Evolutionary conservation across 2,113 vertebrate genomes (phyloP).

Genomic region (Alosa alosa): DNA sequence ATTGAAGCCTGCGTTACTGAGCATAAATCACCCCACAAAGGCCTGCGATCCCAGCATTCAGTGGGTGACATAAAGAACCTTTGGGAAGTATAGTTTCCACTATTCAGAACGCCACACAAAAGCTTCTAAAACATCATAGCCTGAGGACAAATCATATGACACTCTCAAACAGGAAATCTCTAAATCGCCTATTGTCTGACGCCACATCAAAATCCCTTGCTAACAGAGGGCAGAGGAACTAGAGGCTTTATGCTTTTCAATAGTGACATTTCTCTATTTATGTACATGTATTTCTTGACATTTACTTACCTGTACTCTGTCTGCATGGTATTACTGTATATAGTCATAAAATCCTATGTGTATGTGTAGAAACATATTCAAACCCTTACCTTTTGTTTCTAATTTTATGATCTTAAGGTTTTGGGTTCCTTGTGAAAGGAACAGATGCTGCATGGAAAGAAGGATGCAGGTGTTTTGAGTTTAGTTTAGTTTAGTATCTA

Average conservation of each 20-base stretch:
- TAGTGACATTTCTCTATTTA: neutral
- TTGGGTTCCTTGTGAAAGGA: neutral
- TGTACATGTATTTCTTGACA: neutral
- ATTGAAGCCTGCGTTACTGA: conserved; percentile 63
- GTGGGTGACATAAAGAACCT: conserved; percentile 71
- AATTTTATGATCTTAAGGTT: neutral
- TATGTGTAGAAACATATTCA: neutral
- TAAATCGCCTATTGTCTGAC: conserved; percentile 73
- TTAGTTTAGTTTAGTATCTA: too few relatives aligned
- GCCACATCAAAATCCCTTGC: conserved; percentile 67
- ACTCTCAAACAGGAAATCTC: conserved; percentile 76
- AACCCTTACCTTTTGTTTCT: neutral
- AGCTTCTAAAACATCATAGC: conserved; percentile 66
- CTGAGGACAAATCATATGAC: conserved; percentile 74
- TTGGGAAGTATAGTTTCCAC: conserved; percentile 75
- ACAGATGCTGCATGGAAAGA: too few relatives aligned
- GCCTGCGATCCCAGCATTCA: conserved; percentile 63
- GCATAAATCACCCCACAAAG: conserved; percentile 72
- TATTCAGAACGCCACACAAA: conserved; percentile 67
- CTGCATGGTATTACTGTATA: neutral
- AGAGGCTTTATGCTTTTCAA: neutral
- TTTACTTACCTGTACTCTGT: neutral
- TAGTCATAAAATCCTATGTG: neutral
- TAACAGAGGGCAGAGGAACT: conserved; percentile 31
- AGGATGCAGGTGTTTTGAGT: too few relatives aligned